Evolutionary conservation across 2,797 vertebrate genomes (phyloP), one percentile per base, ranked within the genome.

Genomic region (Odontamblyopus lacepedii): DNA sequence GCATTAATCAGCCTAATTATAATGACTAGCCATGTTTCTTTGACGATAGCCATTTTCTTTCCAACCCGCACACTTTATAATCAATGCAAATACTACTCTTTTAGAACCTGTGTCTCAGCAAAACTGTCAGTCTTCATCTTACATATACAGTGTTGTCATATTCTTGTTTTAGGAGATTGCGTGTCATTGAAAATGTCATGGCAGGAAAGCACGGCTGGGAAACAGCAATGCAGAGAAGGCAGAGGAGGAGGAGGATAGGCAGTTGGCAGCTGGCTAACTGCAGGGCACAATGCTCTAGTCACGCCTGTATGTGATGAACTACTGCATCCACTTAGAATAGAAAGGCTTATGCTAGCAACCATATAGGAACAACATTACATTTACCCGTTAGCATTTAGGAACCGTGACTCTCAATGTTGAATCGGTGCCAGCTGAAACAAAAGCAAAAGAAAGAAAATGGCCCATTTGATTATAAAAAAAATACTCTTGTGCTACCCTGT

Each of bases 251-350:
- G 76, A 62, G 76, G 76, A 63, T 77, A 80, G 79, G 80, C 84
- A 84, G 80, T 85, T 80, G 80, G 76, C 83, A 87, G 79, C 82
- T 88, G 83, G 80, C 60, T 82, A 74, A 86, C 85, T 80, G 79
- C 69, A 83, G 78, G 84, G 85, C 80, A 75, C 63, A 35, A 50
- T 48, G 63, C 66, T 69, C 64, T 27, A 51, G 76, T 82, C 76
- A 85, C 69, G 70, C 81, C 83, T 74, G 74, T 74, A 75, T 77
- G 29, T 65, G 75, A 72, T 59, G 72, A 83, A 74, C 65, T 15
- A 60, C 78, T 83, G 66, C 70, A 62, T 15, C 6, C 53, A 26
- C 44, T 64, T 67, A 72, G 57, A 29, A 6, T 29, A 9, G 12
- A 59, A 16, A 55, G 18, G 18, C 32, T 51, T 69, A 65, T 0